phyloP scores from a whole-genome alignment of 2,888 invertebrate species.

The Chaetoderma sp. region DNA sequence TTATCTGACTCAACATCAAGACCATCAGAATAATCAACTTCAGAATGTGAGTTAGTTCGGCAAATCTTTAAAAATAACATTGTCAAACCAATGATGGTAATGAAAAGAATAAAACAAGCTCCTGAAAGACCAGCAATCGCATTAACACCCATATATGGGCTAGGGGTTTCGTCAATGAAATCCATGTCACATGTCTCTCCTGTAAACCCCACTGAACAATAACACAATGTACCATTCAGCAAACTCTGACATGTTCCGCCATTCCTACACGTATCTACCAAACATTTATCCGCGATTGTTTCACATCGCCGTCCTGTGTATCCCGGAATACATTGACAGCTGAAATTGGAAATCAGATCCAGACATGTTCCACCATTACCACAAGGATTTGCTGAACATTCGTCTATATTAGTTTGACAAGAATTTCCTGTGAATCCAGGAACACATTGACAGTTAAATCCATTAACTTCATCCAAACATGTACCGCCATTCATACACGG shows the following conservation, averaged over 20 bases:
- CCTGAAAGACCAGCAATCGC: too few relatives aligned
- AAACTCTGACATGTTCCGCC: background rate
- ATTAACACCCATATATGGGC: too few relatives aligned
- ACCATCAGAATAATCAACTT: too few relatives aligned
- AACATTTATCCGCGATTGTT: background rate
- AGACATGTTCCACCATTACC: conserved; percentile 1
- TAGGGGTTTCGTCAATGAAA: too few relatives aligned
- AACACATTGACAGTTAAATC: background rate
- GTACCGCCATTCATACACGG: background rate
- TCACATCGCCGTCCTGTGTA: conserved; percentile 2
- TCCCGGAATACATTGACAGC: background rate
- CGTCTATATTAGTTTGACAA: background rate
- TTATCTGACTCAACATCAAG: too few relatives aligned
- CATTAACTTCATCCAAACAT: background rate
- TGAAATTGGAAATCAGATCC: background rate
- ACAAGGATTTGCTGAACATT: conserved; percentile 1
- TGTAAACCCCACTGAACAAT: background rate
- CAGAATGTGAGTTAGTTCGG: too few relatives aligned
- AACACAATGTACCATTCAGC: background rate
- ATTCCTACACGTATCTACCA: background rate
- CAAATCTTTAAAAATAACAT: too few relatives aligned
- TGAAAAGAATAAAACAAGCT: too few relatives aligned
- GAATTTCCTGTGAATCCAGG: background rate
- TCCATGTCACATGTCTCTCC: conserved; percentile 1
- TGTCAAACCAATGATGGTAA: too few relatives aligned